Evolutionary conservation across 1,140 invertebrate genomes (phyloP).

Genomic region (Aphidius gifuensis): DNA sequence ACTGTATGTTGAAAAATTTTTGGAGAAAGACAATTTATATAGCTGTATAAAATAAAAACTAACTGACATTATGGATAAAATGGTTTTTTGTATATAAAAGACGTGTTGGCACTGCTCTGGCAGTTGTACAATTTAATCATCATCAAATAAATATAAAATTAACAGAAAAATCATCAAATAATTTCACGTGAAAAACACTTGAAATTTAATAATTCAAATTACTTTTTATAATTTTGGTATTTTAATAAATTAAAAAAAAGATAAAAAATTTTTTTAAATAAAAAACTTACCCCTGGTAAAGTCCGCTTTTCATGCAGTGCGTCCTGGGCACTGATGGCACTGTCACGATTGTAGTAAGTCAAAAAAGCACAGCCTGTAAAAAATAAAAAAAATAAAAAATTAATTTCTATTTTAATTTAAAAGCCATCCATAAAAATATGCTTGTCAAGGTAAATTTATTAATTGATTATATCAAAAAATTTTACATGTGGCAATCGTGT

Average conservation of each 20-base stretch:
- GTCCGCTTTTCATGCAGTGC: conserved; percentile 96
- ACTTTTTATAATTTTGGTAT: too few species aligned
- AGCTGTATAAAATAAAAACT: background rate
- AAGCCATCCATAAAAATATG: too few species aligned
- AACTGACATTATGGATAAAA: conserved; percentile 38
- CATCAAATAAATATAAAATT: too few species aligned
- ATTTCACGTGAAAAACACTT: too few species aligned
- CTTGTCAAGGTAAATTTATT: too few species aligned
- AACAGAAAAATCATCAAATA: too few species aligned
- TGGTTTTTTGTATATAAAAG: conserved; percentile 34
- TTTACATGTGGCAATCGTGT: too few species aligned
- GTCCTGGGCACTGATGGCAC: conserved; percentile 85
- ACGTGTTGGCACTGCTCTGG: conserved; percentile 51
- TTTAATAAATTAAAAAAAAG: too few species aligned
- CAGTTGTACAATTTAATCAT: conserved; percentile 43
- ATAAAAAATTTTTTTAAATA: conserved; percentile 4
- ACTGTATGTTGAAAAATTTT: conserved; percentile 44
- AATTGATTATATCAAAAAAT: too few species aligned
- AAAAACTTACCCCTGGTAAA: conserved; percentile 88
- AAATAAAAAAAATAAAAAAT: conserved; percentile 41
- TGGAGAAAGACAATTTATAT: background rate
- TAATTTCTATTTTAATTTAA: background rate
- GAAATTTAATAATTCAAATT: too few species aligned
- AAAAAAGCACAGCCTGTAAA: conserved; percentile 92
- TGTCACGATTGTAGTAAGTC: conserved; percentile 93